These are phyloP conservation scores for Hemibagrus wyckioides DNA, from an alignment of 2,113 vertebrate species.

Conservation along the genomic window DNA sequence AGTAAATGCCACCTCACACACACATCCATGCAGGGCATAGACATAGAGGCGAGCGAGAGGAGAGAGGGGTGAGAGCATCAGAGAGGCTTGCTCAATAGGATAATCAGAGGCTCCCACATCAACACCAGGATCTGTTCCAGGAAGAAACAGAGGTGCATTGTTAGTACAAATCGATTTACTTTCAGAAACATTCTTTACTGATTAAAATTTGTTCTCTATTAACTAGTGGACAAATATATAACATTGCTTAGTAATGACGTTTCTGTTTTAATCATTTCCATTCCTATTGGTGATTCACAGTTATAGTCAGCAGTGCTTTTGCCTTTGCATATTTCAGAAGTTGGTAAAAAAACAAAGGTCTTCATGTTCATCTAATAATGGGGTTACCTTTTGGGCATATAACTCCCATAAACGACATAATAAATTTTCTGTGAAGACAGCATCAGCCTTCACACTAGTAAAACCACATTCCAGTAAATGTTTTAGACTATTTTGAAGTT, in stretches of 20 bases:
- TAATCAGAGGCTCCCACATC: conserved; percentile 4
- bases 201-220: conserved; percentile 28
- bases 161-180: conserved; percentile 10
- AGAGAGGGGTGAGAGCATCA: conserved; percentile 44
- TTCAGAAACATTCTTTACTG: conserved; percentile 30
- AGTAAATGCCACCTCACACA: conserved; percentile 76
- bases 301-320: neutral
- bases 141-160: conserved; percentile 21
- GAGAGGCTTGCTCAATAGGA: neutral
- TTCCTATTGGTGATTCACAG: neutral
- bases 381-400: neutral
- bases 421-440: neutral
- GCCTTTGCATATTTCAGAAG: neutral
- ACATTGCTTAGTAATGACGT: neutral
- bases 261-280: neutral
- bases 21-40: conserved; percentile 74
- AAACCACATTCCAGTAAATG: neutral
- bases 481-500: neutral
- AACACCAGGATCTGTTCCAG: conserved; percentile 46
- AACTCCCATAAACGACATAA: neutral
- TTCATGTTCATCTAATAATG: neutral
- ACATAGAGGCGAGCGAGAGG: conserved; percentile 66
- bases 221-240: conserved; percentile 17
- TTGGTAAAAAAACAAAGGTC: neutral
- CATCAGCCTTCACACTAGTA: neutral